phyloP scores from a whole-genome alignment of 2,113 vertebrate species.

The Psammodynastes pulverulentus region DNA sequence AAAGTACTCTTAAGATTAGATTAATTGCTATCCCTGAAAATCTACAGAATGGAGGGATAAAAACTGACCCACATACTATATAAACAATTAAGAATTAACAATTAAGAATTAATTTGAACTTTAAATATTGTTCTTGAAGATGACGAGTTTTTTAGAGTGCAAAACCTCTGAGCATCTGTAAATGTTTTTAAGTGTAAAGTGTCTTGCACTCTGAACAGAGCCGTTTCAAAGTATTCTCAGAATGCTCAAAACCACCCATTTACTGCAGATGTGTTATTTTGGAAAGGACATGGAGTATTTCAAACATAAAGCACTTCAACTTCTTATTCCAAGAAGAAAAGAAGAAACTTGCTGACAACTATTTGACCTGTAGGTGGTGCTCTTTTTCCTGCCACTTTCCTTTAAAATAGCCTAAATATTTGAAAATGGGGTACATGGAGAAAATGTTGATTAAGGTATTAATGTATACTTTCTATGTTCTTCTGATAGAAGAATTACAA shows the following conservation, averaged over 20 bases:
- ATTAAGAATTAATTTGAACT: background rate
- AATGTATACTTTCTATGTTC: background rate
- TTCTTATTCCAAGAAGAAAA: background rate
- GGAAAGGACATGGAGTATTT: background rate
- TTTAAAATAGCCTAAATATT: background rate
- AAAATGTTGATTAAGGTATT: background rate
- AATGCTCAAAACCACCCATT: background rate
- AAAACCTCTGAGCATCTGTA: background rate
- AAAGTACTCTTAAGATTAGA: background rate
- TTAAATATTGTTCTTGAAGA: background rate
- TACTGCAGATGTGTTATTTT: background rate
- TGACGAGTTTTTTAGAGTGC: background rate
- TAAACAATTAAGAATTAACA: background rate
- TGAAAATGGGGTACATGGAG: background rate
- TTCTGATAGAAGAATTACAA: background rate
- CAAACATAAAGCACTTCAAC: background rate
- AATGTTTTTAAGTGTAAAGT: background rate
- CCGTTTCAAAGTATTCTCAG: background rate
- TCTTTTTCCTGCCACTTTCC: too few relatives aligned
- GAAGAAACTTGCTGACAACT: background rate
- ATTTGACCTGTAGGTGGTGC: constrained; percentile 19
- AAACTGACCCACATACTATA: background rate
- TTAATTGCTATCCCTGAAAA: background rate
- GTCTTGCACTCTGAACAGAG: background rate
- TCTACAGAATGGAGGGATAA: background rate